Base-by-base conservation (phyloP, 2,888 invertebrate genomes). In the Sminthurinus aureus region DNA sequence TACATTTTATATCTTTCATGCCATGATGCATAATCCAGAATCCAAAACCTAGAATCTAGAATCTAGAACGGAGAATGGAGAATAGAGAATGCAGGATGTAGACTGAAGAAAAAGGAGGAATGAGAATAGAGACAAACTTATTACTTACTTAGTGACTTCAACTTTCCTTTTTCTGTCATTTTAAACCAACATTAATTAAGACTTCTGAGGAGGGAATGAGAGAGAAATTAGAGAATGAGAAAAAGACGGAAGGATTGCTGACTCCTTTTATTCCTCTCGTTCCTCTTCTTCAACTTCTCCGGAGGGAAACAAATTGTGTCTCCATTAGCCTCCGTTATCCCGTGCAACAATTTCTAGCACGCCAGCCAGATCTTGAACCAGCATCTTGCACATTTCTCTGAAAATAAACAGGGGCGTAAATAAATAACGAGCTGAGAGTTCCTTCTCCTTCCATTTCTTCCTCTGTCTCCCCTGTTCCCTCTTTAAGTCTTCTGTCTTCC, bases 111-210 rank as follows among this genome's bases (percentile, higher is more conserved):
- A 26, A 51, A n/a, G 52, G 51, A 69, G 71, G 22, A 58, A 76
- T 26, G 51, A 38, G 38, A 38, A 38, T 38, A 6, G 38, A 38
- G 38, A 38, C 38, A 38, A 38, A 38, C 38, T 38, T 38, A 38
- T 38, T 38, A 75, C 20, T 66, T 51, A 26, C 71, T 71, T 22
- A 79, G 78, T 81, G 73, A 73, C 77, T 81, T 77, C 74, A 79
- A 76, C 84, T 82, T 82, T 84, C 82, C 82, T 83, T 80, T 83
- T 82, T 84, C 84, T 83, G 84, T 84, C 84, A 84, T 82, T 82
- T 84, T 82, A 83, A 82, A 79, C 82, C 82, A 84, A 84, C 84
- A 84, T 84, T 84, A 84, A 84, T 84, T 84, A 84, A 84, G 84
- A 82, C 81, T 82, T 83, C 79, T 76, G 79, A 82, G 84, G 82